Evolutionary conservation across 2,797 vertebrate genomes (phyloP), one percentile per base, ranked within the genome.

Genomic region (Syngnathus acus): DNA sequence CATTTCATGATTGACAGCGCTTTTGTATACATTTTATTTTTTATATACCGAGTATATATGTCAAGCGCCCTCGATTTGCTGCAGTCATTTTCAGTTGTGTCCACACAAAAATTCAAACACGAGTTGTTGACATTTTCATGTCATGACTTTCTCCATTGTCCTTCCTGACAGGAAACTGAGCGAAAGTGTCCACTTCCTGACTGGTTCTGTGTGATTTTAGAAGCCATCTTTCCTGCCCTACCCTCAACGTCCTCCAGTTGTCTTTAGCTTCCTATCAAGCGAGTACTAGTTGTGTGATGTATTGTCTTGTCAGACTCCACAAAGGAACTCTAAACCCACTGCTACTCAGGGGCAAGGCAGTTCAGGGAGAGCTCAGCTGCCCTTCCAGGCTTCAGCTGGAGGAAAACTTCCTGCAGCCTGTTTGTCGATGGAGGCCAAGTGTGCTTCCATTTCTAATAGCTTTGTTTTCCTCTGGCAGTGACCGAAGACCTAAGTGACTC

Each of bases 151-250:
- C 69, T 64, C 70, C 62, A 45, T 42, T 32, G 65, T 45, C 70
- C 71, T 76, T 86, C 75, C 80, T 72, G 50, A 73, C 81, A 81
- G 84, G 83, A 87, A 85, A 78, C 69, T 2, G 40, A 80, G 80
- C 14, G 39, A 75, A 73, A 79, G 73, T 70, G 74, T 68, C 53
- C 74, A 68, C 76, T 84, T 88, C 84, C 87, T 69, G 71, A 81
- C 69, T 62, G 69, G 78, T 69, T 73, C 70, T 39, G 51, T 71
- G 74, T 76, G 67, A 68, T 63, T 75, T 72, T 68, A n/a, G 71
- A 66, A 65, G 74, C 66, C 74, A 74, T 82, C 73, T 83, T 81
- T 84, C 77, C 79, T 79, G 69, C 58, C 69, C 60, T 79, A 69
- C 65, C 66, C 75, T 42, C 53, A 10, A 66, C 72, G 80, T 84